phyloP scores from a whole-genome alignment of 2,888 invertebrate genomes.

The Loripinus fragilis region DNA sequence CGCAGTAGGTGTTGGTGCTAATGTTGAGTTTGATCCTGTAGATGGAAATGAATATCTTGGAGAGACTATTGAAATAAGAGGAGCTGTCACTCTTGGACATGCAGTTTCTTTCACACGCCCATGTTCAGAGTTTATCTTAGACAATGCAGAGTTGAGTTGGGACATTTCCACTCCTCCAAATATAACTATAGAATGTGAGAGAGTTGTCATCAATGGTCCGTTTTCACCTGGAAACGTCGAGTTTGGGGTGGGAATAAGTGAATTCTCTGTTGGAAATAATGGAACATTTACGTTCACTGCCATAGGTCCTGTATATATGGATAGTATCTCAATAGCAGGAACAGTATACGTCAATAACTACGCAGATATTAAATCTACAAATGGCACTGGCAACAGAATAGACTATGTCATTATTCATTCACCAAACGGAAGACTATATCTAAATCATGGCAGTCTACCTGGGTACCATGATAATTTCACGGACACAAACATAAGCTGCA shows the following conservation, averaged over 20 bases:
- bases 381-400: slow-evolving; percentile 50
- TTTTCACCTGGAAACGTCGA: slow-evolving; percentile 59
- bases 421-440: slow-evolving; percentile 51
- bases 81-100: slow-evolving; percentile 52
- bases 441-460: slow-evolving; percentile 50
- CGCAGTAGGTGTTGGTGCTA: slow-evolving; percentile 48
- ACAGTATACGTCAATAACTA: slow-evolving; percentile 60
- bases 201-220: slow-evolving; percentile 63
- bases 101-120: slow-evolving; percentile 55
- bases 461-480: slow-evolving; percentile 32
- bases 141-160: slow-evolving; percentile 55
- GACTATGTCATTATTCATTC: slow-evolving; percentile 48
- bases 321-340: slow-evolving; percentile 58
- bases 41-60: slow-evolving; percentile 58
- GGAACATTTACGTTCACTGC: slow-evolving; percentile 59
- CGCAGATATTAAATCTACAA: slow-evolving; percentile 56
- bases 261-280: slow-evolving; percentile 53
- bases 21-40: slow-evolving; percentile 55
- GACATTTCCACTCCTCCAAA: slow-evolving; percentile 36
- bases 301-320: slow-evolving; percentile 54
- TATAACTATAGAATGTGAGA: slow-evolving; percentile 60
- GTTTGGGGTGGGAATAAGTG: slow-evolving; percentile 54
- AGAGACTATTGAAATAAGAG: slow-evolving; percentile 49
- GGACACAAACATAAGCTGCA: slow-evolving; percentile 37
- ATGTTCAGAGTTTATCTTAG: slow-evolving; percentile 57